Evolutionary conservation across 2,888 invertebrate species (phyloP).

Genomic region (Coremacera marginata): DNA sequence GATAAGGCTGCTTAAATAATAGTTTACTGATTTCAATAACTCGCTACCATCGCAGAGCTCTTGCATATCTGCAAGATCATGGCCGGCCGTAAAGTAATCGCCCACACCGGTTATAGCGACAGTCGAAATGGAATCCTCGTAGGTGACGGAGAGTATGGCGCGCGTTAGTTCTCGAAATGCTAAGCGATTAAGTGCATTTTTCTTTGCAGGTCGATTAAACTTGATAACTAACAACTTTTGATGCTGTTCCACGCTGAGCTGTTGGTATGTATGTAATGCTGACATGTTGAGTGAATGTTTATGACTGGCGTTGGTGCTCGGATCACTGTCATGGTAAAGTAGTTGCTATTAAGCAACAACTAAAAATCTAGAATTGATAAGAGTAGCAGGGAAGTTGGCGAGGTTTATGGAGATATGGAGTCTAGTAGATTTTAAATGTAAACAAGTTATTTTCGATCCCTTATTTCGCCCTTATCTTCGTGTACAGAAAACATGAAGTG

Average conservation of each 20-base stretch:
- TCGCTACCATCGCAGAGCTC: constrained; percentile 53
- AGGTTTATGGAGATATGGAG: too few species aligned
- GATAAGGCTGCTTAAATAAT: constrained; percentile 74
- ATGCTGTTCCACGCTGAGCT: constrained; percentile 58
- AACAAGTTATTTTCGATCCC: too few species aligned
- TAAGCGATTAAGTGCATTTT: constrained; percentile 80
- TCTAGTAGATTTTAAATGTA: too few species aligned
- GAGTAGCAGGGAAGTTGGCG: too few species aligned
- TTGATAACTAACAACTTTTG: constrained; percentile 74
- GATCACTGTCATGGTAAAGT: not conserved
- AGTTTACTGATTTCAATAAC: constrained; percentile 56
- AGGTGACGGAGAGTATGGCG: constrained; percentile 78
- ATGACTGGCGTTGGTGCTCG: not conserved
- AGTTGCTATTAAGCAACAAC: too few species aligned
- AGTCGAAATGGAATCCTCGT: constrained; percentile 76
- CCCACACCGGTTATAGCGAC: constrained; percentile 77
- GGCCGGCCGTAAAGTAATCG: constrained; percentile 54
- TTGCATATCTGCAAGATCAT: constrained; percentile 48
- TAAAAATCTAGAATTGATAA: too few species aligned
- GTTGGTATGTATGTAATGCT: constrained; percentile 42
- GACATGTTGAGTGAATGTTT: not conserved
- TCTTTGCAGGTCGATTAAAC: constrained; percentile 81
- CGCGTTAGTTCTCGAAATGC: constrained; percentile 78
- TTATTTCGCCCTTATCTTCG: too few species aligned
- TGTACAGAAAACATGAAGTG: too few species aligned